Conservation (phyloP, 2,113 vertebrate species). For the Strix uralensis region DNA sequence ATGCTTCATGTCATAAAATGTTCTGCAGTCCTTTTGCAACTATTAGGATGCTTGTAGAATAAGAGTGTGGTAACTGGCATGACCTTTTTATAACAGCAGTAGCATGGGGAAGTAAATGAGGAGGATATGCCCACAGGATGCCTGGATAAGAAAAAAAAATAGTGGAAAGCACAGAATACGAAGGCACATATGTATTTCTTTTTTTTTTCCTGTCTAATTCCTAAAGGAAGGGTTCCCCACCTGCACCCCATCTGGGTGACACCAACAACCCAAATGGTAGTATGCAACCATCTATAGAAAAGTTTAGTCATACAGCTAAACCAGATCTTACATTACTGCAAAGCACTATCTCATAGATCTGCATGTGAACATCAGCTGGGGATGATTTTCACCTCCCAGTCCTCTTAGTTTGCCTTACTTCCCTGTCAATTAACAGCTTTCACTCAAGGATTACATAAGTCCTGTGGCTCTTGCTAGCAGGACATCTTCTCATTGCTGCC, state of each 20-base stretch:
- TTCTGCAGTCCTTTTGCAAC: neutral
- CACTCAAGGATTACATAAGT: neutral
- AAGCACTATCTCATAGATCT: neutral
- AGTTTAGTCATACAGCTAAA: neutral
- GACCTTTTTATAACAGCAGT: neutral
- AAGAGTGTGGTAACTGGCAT: rapidly evolving
- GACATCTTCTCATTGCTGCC: conserved; percentile 19
- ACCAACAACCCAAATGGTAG: neutral
- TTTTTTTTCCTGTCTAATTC: neutral
- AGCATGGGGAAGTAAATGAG: neutral
- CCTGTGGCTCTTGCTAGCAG: conserved; percentile 20
- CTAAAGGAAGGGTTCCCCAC: neutral
- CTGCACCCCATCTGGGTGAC: neutral
- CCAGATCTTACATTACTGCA: neutral
- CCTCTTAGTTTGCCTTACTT: neutral
- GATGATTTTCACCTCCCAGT: neutral
- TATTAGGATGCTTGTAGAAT: neutral
- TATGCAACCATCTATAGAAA: neutral
- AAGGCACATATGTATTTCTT: neutral
- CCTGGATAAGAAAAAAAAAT: neutral
- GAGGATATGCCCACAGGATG: neutral
- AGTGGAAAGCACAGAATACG: neutral
- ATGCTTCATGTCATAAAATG: neutral
- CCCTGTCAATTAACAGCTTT: neutral
- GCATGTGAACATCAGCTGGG: neutral